phyloP scores from a whole-genome alignment of 2,113 vertebrate species.

The Scomber scombrus region DNA sequence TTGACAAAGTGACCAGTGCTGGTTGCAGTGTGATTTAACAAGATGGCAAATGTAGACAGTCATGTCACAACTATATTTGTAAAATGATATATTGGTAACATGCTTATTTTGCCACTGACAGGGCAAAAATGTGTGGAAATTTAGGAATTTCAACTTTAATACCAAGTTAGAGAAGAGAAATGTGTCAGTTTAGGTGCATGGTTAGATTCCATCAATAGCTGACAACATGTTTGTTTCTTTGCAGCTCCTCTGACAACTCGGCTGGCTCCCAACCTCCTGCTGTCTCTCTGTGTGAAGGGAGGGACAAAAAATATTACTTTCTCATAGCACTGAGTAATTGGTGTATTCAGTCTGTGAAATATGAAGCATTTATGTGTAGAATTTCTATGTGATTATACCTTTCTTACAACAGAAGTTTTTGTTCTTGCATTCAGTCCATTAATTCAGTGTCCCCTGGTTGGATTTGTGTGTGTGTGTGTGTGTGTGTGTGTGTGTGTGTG shows the following conservation, averaged over 20 bases:
- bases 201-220: conserved; percentile 38
- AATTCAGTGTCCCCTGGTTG: too few relatives aligned
- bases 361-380: too few relatives aligned
- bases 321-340: conserved; percentile 42
- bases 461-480: too few relatives aligned
- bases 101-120: conserved; percentile 10
- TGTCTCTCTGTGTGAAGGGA: conserved; percentile 29
- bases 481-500: too few relatives aligned
- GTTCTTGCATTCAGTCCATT: too few relatives aligned
- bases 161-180: conserved; percentile 25
- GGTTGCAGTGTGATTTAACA: not conserved
- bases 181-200: conserved; percentile 26
- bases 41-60: not conserved
- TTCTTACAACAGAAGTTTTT: too few relatives aligned
- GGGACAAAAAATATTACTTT: conserved; percentile 21
- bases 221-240: conserved; percentile 52
- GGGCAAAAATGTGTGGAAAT: not conserved
- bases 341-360: conserved; percentile 21
- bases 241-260: conserved; percentile 52
- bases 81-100: not conserved
- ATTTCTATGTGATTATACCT: too few relatives aligned
- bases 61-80: not conserved
- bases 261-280: conserved; percentile 37
- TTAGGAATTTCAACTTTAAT: conserved; percentile 2
- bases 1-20: not conserved